phyloP scores from a whole-genome alignment of 1,140 invertebrate species.

The Tribolium castaneum region DNA sequence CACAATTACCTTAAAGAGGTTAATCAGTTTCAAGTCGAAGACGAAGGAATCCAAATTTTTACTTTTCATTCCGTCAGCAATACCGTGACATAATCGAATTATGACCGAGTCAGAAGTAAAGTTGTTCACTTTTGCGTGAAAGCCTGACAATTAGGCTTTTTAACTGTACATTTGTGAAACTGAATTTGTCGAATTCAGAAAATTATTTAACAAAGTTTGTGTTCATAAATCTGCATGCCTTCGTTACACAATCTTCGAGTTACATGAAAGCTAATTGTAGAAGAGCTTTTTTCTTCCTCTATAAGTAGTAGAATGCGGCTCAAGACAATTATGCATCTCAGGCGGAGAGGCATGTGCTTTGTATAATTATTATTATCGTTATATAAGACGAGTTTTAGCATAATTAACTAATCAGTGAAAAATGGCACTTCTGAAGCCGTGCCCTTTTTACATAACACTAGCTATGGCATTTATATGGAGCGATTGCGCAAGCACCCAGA shows the following conservation, averaged over 20 bases:
- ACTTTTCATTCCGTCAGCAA: no score
- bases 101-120: no score
- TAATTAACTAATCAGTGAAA: neutral
- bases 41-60: no score
- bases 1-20: no score
- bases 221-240: neutral
- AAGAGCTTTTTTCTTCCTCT: neutral
- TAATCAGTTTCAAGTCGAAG: no score
- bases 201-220: neutral
- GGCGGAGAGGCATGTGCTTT: conserved; percentile 14
- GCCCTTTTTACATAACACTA: conserved; percentile 12
- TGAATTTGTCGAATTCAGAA: no score
- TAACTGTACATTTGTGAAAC: no score
- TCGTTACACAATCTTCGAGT: neutral
- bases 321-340: conserved; percentile 10
- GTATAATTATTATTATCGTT: conserved; percentile 9
- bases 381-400: conserved; percentile 13
- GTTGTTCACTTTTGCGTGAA: no score
- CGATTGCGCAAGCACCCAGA: neutral
- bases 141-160: no score
- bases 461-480: neutral
- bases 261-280: neutral
- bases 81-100: no score
- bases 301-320: conserved; percentile 5
- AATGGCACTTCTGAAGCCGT: neutral